Conservation (phyloP, 1,140 invertebrate genomes). For the Leucophenga varia region DNA sequence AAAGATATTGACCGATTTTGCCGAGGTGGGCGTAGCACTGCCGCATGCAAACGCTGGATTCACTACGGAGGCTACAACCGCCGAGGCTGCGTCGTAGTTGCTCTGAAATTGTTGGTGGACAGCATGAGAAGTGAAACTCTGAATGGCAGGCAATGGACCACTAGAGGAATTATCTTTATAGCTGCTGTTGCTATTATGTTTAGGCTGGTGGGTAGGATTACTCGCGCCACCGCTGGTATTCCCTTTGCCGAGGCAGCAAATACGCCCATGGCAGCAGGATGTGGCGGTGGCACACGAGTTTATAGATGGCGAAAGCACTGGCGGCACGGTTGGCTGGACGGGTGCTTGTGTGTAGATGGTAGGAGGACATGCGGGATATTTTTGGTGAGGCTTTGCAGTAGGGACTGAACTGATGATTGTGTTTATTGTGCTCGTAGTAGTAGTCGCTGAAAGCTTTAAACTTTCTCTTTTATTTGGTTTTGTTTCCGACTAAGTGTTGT, state of each 20-base stretch:
- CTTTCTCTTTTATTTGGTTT: too few relatives aligned
- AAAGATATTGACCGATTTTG: background rate
- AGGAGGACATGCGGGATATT: slow-evolving; percentile 18
- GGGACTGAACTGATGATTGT: slow-evolving; percentile 9
- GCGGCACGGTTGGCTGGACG: slow-evolving; percentile 27
- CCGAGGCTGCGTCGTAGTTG: slow-evolving; percentile 8
- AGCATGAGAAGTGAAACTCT: slow-evolving; percentile 13
- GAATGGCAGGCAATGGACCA: too few relatives aligned
- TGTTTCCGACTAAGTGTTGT: slow-evolving; percentile 11
- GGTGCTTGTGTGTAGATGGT: slow-evolving; percentile 39
- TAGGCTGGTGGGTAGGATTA: slow-evolving; percentile 16
- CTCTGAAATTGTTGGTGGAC: slow-evolving; percentile 24
- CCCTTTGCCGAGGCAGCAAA: slow-evolving; percentile 23
- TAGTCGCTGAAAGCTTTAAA: too few relatives aligned
- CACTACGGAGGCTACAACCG: slow-evolving; percentile 6
- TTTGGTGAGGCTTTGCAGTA: background rate
- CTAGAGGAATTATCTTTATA: slow-evolving; percentile 13
- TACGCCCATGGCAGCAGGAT: slow-evolving; percentile 19
- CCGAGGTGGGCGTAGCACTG: slow-evolving; percentile 11
- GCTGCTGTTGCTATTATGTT: slow-evolving; percentile 15
- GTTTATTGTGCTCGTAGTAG: too few relatives aligned
- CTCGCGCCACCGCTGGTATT: slow-evolving; percentile 19
- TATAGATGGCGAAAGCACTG: slow-evolving; percentile 28
- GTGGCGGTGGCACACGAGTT: slow-evolving; percentile 17
- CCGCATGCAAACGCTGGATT: slow-evolving; percentile 15